Conservation (phyloP, 2,797 vertebrate species). For the Notolabrus celidotus region DNA sequence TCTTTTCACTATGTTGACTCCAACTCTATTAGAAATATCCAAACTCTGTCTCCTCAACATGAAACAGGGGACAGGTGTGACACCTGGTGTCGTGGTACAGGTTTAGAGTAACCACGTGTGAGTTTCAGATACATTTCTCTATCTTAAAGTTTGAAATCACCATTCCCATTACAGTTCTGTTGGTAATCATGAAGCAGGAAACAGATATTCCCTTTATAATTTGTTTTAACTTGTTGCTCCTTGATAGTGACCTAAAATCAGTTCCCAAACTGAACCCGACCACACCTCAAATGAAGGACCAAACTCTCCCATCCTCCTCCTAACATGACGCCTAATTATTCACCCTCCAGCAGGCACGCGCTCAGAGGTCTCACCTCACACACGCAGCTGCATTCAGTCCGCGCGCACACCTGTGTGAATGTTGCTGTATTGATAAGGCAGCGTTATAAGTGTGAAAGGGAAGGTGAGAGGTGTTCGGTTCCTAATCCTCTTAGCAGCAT, state of each 20-base stretch:
- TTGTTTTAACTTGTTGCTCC: no score
- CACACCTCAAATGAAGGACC: background rate
- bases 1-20: no score
- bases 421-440: slow-evolving; percentile 59
- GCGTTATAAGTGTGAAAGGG: slow-evolving; percentile 60
- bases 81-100: no score
- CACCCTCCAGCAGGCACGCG: background rate
- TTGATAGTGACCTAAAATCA: background rate
- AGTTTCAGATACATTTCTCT: no score
- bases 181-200: no score
- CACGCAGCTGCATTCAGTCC: background rate
- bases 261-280: background rate
- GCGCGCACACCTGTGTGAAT: slow-evolving; percentile 26
- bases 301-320: background rate
- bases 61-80: no score
- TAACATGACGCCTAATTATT: background rate
- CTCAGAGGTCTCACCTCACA: background rate
- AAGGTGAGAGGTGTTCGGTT: slow-evolving; percentile 60
- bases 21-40: no score
- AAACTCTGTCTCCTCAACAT: no score
- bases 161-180: no score
- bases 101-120: no score
- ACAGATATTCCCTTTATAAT: no score
- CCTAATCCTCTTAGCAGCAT: slow-evolving; percentile 91
- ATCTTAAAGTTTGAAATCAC: no score